A percentile compares a stretch with the other conserved stretches of the same genome.
phyloP scores from a whole-genome alignment of 2,113 vertebrate genomes.

The Morone chrysops region DNA sequence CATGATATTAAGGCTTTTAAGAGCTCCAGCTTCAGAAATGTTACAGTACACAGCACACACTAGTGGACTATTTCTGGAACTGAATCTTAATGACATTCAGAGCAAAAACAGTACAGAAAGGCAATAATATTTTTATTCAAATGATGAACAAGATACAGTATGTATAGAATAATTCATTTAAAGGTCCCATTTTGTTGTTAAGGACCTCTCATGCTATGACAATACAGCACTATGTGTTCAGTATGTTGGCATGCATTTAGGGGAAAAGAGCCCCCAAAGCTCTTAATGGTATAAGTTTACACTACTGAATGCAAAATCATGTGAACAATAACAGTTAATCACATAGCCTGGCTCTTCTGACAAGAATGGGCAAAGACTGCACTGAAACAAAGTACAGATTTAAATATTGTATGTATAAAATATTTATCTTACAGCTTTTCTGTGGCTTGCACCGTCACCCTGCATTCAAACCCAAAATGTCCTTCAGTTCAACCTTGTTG shows the following conservation, averaged over 20 bases:
- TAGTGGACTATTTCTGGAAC: constrained; percentile 39
- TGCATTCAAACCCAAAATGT: constrained; percentile 32
- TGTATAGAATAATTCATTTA: constrained; percentile 68
- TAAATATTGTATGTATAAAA: constrained; percentile 68
- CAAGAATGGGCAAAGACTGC: constrained; percentile 44
- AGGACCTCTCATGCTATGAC: constrained; percentile 73
- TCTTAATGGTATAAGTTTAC: constrained; percentile 56
- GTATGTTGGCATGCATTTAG: constrained; percentile 80
- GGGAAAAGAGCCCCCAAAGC: constrained; percentile 47
- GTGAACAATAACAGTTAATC: constrained; percentile 46
- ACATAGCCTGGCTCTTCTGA: constrained; percentile 55
- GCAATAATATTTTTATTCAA: constrained; percentile 81
- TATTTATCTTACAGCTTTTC: constrained; percentile 60
- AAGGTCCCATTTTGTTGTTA: constrained; percentile 47
- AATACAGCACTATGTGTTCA: constrained; percentile 58
- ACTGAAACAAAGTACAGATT: constrained; percentile 59
- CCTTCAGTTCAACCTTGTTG: constrained; percentile 14
- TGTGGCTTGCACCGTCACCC: constrained; percentile 44
- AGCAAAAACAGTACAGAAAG: constrained; percentile 64
- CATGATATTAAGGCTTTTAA: not conserved
- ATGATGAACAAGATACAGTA: constrained; percentile 81
- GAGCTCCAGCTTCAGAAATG: not conserved
- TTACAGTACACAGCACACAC: constrained; percentile 45
- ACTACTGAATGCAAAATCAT: constrained; percentile 54
- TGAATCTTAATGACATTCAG: constrained; percentile 7